Base-by-base conservation (phyloP, 1,140 invertebrate genomes). In the Drosophila malerkotliana region DNA sequence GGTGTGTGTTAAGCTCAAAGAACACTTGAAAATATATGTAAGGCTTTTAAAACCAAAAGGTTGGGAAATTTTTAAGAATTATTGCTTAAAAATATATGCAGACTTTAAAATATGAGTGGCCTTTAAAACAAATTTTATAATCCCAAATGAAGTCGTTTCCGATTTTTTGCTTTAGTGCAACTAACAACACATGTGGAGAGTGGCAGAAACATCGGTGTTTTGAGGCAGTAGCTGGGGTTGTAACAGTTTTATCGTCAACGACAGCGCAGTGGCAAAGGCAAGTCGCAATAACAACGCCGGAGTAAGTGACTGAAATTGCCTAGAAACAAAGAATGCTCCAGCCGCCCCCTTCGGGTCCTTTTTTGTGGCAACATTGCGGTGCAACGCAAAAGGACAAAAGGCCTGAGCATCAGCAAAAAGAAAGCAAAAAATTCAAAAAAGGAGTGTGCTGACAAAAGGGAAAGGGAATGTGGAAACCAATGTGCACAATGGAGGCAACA, bases 191-290 rank as follows among this genome's bases (percentile, higher is more conserved):
- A 74, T 56, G 48, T 15, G 44, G 55, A 53, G 41, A 58, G 52
- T 59, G 37, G 51, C 58, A 62, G 59, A 58, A 53, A 76, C 76
- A 81, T 52, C 45, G 37, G 66, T 58, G 55, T 34, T 63, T 64
- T 69, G 57, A 52, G 61, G 61, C 63, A 74, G 57, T 59, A 48
- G 62, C 64, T 30, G 44, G 28, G 48, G 53, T 66, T 59, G 66
- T 67, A 76, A 87, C 78, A 63, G 74, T 87, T 85, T 87, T 82
- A 82, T 72, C 55, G 78, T 45, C 56, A 61, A 71, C 52, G 69
- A 74, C 78, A 82, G 75, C 71, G 82, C 77, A 77, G 63, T 3
- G 54, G 72, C 62, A 24, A 39, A 45, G 58, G 39, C 15, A 57
- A 62, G 73, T 66, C 72, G 72, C 66, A 77, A 77, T 76, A 77